phyloP scores from a whole-genome alignment of 2,888 invertebrate species.

The Euphydryas editha region DNA sequence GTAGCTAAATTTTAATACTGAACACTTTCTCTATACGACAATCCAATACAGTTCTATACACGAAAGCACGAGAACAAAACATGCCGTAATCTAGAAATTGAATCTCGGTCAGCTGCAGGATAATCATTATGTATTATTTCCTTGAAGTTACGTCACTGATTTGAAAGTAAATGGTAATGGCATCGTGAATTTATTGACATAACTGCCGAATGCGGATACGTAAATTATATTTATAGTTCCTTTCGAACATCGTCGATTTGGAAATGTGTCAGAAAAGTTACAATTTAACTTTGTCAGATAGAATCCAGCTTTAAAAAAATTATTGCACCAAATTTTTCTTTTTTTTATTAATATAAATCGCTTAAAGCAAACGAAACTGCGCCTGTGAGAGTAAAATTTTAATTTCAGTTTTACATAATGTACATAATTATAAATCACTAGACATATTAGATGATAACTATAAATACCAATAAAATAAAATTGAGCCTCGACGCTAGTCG shows the following conservation, averaged over 20 bases:
- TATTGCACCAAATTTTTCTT: too few relatives aligned
- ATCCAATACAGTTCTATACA: constrained; percentile 8
- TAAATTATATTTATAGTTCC: not conserved
- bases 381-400: too few relatives aligned
- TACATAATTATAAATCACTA: too few relatives aligned
- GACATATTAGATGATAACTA: too few relatives aligned
- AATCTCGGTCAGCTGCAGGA: constrained; percentile 38
- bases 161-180: not conserved
- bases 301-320: too few relatives aligned
- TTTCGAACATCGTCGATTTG: not conserved
- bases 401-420: too few relatives aligned
- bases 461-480: too few relatives aligned
- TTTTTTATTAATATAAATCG: too few relatives aligned
- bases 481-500: too few relatives aligned
- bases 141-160: constrained; percentile 33
- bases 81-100: constrained; percentile 31
- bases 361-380: too few relatives aligned
- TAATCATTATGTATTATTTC: constrained; percentile 31
- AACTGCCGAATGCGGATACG: not conserved
- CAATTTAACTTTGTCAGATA: too few relatives aligned
- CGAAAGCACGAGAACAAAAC: constrained; percentile 22
- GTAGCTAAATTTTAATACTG: not conserved
- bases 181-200: not conserved
- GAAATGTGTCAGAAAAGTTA: too few relatives aligned
- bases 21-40: constrained; percentile 2